Base-by-base conservation (phyloP, 2,888 invertebrate genomes). In the Xanthostigma xanthostigma region DNA sequence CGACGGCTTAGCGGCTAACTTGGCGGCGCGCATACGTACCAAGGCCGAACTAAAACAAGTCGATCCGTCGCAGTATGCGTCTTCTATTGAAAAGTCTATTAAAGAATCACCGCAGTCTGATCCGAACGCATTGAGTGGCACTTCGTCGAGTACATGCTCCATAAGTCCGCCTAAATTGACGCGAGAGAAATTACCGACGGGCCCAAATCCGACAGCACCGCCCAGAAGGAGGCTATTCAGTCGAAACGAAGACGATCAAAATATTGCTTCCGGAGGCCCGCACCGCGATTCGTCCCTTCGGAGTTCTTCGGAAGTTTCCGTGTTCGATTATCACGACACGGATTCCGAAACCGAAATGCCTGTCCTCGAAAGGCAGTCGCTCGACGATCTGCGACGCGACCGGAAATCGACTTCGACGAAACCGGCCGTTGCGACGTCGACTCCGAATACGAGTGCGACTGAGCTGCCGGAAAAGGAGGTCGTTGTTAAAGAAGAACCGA, bases 11-110 rank as follows among this genome's bases (percentile, higher is more conserved):
- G 80, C 81, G 38, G 75, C 74, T n/a, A 68, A 75, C 49, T 62
- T 76, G 47, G 75, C 78, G 5, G 79, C 85, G 10, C 74, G 88
- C 60, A 89, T 90, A 59, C 73, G 89, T 54, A 91, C 90, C 4
- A 90, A 90, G 68, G 90, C 86, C 2, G 90, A 90, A 67, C 68
- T 89, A 39, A 91, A 90, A 66, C 68, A 68, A 56, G 64, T 65
- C 2, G 59, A 59, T 27, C 54, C 59, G 14, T 46, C 54, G n/a
- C 57, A 60, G 50, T 53, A 56, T 34, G 46, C 50, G 17, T 48
- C 27, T 27, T 6, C 27, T 27, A 27, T 27, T 27, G 27, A 27
- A 27, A 27, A 27, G 6, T 27, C 27, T 27, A 6, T 27, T 27
- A 27, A 27, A 27, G 27, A 27, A 27, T 27, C 27, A 6, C 27